phyloP scores from a whole-genome alignment of 2,888 invertebrate genomes.

The Ischnus inquisitorius region DNA sequence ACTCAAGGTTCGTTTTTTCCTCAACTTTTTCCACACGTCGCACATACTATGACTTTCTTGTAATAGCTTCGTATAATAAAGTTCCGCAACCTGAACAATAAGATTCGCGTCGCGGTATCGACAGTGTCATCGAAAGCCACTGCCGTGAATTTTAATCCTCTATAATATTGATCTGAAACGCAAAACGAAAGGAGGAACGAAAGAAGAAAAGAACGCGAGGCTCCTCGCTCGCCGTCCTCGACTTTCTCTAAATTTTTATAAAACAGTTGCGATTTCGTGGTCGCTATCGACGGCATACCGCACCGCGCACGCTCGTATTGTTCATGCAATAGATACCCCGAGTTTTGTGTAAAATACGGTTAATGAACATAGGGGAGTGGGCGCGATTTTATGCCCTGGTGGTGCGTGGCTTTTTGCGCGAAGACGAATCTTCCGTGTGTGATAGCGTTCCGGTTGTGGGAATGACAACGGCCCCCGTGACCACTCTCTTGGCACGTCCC shows the following conservation, averaged over 20 bases:
- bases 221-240: slow-evolving; percentile 19
- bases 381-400: slow-evolving; percentile 79
- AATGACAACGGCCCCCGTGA: slow-evolving; percentile 72
- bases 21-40: slow-evolving; percentile 46
- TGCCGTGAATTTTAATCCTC: slow-evolving; percentile 59
- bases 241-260: slow-evolving; percentile 51
- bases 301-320: slow-evolving; percentile 74
- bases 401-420: slow-evolving; percentile 83
- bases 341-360: slow-evolving; percentile 58
- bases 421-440: slow-evolving; percentile 77
- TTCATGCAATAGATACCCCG: slow-evolving; percentile 68
- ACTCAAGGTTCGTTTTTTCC: slow-evolving; percentile 1
- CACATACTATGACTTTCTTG: slow-evolving; percentile 61
- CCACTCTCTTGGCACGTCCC: slow-evolving; percentile 81
- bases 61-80: slow-evolving; percentile 58
- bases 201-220: slow-evolving; percentile 31
- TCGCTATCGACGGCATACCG: slow-evolving; percentile 72
- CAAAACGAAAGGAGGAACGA: neutral
- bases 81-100: slow-evolving; percentile 66
- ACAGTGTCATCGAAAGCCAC: slow-evolving; percentile 57
- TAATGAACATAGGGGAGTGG: slow-evolving; percentile 45
- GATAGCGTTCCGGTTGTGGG: slow-evolving; percentile 67
- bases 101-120: slow-evolving; percentile 63
- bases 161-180: slow-evolving; percentile 33
- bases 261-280: slow-evolving; percentile 55